Conservation (phyloP, 2,797 vertebrate genomes). For the Tolypeutes matacus region DNA sequence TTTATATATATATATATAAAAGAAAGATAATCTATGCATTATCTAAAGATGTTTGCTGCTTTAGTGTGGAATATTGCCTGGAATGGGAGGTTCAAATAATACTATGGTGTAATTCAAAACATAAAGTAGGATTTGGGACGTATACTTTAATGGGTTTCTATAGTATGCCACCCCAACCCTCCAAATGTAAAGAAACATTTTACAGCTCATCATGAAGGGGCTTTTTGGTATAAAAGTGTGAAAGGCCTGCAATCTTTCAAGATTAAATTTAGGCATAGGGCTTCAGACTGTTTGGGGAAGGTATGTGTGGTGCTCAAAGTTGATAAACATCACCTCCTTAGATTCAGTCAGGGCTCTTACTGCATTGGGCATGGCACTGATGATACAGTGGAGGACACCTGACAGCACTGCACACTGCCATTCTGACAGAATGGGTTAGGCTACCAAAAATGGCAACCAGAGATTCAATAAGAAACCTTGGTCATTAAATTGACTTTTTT, state of each 20-base stretch:
- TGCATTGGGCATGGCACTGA: background rate
- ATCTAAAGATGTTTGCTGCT: slow-evolving; percentile 37
- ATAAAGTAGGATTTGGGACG: slow-evolving; percentile 33
- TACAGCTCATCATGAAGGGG: slow-evolving; percentile 29
- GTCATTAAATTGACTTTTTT: slow-evolving; percentile 69
- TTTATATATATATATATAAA: no score
- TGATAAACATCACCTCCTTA: background rate
- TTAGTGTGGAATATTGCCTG: slow-evolving; percentile 44
- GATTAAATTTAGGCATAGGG: slow-evolving; percentile 1
- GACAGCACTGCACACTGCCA: background rate
- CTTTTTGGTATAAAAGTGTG: slow-evolving; percentile 50
- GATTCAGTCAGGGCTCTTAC: background rate
- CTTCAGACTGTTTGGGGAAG: background rate
- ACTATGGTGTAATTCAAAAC: slow-evolving; percentile 46
- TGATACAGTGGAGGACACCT: background rate
- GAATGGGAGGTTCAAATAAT: slow-evolving; percentile 38
- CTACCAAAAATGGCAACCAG: slow-evolving; percentile 74
- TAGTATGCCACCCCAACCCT: background rate
- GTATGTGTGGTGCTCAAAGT: background rate
- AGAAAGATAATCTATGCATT: slow-evolving; percentile 49
- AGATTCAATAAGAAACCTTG: slow-evolving; percentile 70
- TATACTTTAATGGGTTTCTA: slow-evolving; percentile 44
- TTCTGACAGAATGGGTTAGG: slow-evolving; percentile 12
- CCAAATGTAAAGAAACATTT: slow-evolving; percentile 14
- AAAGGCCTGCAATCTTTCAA: background rate